Conservation (phyloP, 2,888 invertebrate genomes). For the Baccha elongata region DNA sequence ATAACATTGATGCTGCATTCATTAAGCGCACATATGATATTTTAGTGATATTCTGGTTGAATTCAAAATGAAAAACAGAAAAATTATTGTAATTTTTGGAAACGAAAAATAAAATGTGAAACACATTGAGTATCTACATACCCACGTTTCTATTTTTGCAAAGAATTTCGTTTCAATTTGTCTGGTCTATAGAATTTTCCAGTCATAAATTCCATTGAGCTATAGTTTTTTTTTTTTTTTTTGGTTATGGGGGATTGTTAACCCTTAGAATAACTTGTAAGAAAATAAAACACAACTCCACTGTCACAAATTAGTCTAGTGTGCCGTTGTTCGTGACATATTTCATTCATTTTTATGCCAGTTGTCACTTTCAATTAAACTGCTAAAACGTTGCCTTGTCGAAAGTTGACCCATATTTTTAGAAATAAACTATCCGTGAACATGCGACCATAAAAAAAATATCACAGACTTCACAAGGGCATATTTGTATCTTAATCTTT, state of each 20-base stretch:
- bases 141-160: too few species aligned
- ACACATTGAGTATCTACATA: too few species aligned
- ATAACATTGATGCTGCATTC: too few species aligned
- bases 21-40: too few species aligned
- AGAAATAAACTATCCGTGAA: slow-evolving; percentile 9
- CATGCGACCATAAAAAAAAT: slow-evolving; percentile 22
- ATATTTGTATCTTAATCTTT: slow-evolving; percentile 9
- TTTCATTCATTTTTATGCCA: slow-evolving; percentile 8
- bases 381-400: slow-evolving; percentile 5
- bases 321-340: slow-evolving; percentile 13
- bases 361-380: slow-evolving; percentile 33
- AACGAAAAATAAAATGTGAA: too few species aligned
- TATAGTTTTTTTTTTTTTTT: neutral
- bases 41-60: too few species aligned
- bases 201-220: too few species aligned
- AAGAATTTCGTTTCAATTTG: too few species aligned
- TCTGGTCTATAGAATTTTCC: too few species aligned
- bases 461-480: neutral
- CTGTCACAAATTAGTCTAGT: slow-evolving; percentile 1
- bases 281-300: neutral
- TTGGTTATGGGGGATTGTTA: neutral
- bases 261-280: neutral
- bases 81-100: too few species aligned
- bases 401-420: slow-evolving; percentile 44
- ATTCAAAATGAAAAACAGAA: too few species aligned